phyloP scores from a whole-genome alignment of 2,113 vertebrate genomes.

The Theristicus caerulescens region DNA sequence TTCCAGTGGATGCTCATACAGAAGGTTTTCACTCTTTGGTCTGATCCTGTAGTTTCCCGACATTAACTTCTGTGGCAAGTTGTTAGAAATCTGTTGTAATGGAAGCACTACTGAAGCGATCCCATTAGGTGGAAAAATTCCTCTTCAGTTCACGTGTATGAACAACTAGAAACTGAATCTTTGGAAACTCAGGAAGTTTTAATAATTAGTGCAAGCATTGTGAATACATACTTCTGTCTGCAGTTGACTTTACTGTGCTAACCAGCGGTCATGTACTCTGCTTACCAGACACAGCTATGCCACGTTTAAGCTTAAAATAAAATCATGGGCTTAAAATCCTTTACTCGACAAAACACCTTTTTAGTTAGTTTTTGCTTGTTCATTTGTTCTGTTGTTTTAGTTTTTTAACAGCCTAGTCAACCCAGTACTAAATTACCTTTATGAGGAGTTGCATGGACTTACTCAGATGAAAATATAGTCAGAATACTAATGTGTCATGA shows the following conservation, averaged over 20 bases:
- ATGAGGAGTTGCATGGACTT: background rate
- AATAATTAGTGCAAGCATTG: background rate
- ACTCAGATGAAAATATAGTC: background rate
- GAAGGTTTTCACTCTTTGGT: background rate
- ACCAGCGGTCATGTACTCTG: background rate
- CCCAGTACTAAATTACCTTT: background rate
- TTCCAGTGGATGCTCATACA: constrained; percentile 11
- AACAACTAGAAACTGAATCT: background rate
- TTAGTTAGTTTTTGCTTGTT: background rate
- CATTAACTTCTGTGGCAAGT: background rate
- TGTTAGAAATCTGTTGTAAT: background rate
- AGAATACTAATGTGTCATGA: background rate
- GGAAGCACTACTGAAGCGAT: background rate
- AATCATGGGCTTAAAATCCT: background rate
- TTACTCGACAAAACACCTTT: background rate
- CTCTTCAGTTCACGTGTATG: background rate
- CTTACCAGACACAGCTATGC: background rate
- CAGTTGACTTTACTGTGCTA: background rate
- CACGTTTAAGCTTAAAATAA: background rate
- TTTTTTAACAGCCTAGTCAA: background rate
- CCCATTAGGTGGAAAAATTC: background rate
- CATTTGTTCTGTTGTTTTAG: background rate
- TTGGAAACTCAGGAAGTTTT: background rate
- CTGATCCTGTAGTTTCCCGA: background rate
- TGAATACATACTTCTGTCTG: background rate